Evolutionary conservation across 2,113 vertebrate species (phyloP).

Genomic region (Rhipidura dahli): DNA sequence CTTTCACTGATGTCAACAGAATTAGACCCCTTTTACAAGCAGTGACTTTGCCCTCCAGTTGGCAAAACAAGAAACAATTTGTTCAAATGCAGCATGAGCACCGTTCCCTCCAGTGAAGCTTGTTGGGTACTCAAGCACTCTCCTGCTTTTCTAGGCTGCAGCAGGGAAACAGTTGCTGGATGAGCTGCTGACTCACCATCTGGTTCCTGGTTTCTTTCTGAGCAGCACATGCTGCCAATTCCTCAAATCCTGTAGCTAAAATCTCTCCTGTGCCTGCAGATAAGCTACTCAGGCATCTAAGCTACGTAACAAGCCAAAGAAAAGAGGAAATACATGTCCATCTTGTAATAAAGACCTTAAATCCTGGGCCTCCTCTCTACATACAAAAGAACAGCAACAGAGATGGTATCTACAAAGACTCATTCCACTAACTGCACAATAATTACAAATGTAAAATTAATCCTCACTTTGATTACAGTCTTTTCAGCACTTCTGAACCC

Average conservation of each 20-base stretch:
- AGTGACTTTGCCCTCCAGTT: constrained; percentile 15
- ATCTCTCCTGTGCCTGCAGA: neutral
- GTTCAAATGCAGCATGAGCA: neutral
- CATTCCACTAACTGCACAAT: neutral
- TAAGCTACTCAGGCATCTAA: neutral
- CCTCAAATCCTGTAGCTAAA: neutral
- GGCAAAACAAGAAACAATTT: constrained; percentile 40
- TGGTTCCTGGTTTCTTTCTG: neutral
- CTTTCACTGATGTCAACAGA: constrained; percentile 31
- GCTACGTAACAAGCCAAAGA: neutral
- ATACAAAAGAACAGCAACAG: neutral
- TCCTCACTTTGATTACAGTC: neutral
- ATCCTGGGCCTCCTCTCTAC: neutral
- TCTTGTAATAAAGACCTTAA: neutral
- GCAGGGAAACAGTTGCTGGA: neutral
- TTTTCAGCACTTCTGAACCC: neutral
- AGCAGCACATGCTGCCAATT: neutral
- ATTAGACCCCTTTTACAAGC: constrained; percentile 3
- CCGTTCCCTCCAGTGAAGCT: neutral
- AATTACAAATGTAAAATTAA: neutral
- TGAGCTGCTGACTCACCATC: neutral
- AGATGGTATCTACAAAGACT: neutral
- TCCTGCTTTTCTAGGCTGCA: neutral
- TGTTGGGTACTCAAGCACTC: neutral
- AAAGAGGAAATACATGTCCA: neutral